A percentile compares a stretch with the other conserved stretches of the same genome.
Conservation (phyloP, 1,140 invertebrate species). For the Sinonovacula constricta region DNA sequence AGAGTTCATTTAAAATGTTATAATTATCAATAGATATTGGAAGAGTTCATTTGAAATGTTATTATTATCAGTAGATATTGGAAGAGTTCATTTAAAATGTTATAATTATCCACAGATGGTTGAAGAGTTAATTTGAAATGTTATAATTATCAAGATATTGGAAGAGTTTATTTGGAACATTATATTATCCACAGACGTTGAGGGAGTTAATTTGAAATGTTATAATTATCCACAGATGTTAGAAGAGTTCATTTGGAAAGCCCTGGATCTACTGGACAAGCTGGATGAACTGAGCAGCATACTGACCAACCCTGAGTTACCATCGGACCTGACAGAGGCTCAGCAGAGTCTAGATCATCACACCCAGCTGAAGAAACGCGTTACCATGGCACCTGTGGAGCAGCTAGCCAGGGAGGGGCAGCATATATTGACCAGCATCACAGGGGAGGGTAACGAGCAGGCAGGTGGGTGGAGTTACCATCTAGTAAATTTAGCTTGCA, state of each 20-base stretch:
- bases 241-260: slow-evolving; percentile 97
- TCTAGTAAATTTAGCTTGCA: too few species aligned
- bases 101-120: neutral
- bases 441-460: slow-evolving; percentile 65
- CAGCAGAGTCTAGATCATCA: slow-evolving; percentile 95
- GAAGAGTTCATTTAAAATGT: neutral
- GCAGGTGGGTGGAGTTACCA: slow-evolving; percentile 60
- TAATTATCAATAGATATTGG: neutral
- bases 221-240: slow-evolving; percentile 82
- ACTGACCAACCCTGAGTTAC: slow-evolving; percentile 84
- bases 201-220: neutral
- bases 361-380: slow-evolving; percentile 95
- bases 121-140: neutral
- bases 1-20: too few species aligned
- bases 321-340: slow-evolving; percentile 92
- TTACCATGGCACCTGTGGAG: slow-evolving; percentile 94
- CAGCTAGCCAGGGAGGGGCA: slow-evolving; percentile 88
- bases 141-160: neutral
- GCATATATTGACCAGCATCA: slow-evolving; percentile 70
- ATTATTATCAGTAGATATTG: neutral
- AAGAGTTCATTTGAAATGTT: neutral
- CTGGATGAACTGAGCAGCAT: slow-evolving; percentile 91
- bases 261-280: slow-evolving; percentile 92
- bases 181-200: neutral
- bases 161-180: neutral